These are phyloP conservation scores for Ciconia maguari DNA, from an alignment of 2,113 vertebrate genomes.

Conservation along the genomic window DNA sequence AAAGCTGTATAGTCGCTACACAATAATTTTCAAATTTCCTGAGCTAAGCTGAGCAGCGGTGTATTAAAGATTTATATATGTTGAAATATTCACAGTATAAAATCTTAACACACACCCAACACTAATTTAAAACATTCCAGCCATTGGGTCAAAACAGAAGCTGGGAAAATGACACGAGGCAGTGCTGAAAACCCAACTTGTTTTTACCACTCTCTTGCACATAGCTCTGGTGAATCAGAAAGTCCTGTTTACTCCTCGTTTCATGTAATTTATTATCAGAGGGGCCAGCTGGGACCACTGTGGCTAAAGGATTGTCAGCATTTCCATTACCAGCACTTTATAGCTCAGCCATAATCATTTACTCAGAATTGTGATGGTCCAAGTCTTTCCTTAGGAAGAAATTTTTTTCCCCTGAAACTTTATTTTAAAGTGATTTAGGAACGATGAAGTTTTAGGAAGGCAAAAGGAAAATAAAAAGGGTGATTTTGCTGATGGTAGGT, in stretches of 20 bases:
- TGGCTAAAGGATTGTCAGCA: neutral
- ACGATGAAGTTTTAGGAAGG: neutral
- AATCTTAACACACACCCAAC: neutral
- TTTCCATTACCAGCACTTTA: neutral
- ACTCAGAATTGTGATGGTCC: neutral
- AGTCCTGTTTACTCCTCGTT: neutral
- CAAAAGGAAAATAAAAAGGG: neutral
- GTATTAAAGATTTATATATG: neutral
- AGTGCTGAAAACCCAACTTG: neutral
- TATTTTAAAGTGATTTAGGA: neutral
- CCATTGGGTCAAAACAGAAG: neutral
- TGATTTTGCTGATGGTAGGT: neutral
- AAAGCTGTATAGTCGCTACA: neutral
- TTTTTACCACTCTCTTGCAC: neutral
- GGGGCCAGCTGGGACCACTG: neutral
- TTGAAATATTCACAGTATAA: neutral
- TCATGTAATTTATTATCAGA: neutral
- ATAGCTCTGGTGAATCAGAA: neutral
- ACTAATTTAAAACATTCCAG: neutral
- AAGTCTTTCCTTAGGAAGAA: neutral
- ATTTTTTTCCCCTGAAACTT: neutral
- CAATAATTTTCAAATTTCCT: neutral
- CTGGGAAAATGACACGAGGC: accelerated
- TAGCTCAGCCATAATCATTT: neutral
- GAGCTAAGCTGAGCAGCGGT: neutral